Conservation (phyloP, 2,888 invertebrate genomes). For the Drosophila seclusa region DNA sequence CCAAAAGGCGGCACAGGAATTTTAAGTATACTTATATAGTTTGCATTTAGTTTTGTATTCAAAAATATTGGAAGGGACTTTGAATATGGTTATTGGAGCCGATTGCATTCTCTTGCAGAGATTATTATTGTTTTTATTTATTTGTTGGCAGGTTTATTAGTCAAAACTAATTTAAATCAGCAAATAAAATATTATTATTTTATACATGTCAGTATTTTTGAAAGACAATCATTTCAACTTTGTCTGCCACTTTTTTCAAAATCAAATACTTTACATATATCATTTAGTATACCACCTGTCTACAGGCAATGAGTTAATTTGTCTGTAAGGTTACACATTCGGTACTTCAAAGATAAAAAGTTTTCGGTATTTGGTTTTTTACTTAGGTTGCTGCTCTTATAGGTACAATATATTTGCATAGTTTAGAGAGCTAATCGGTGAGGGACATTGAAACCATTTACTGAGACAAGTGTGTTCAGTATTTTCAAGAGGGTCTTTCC, state of each 20-base stretch:
- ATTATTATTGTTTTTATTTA: neutral
- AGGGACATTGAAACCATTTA: constrained; percentile 67
- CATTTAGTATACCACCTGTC: neutral
- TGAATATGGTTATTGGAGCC: constrained; percentile 3
- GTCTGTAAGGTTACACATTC: constrained; percentile 4
- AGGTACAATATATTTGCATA: constrained; percentile 12
- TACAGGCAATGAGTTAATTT: too few species aligned
- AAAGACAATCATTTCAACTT: neutral
- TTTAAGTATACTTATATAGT: constrained; percentile 27
- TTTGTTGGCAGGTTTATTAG: neutral
- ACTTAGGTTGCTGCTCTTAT: neutral
- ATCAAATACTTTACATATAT: neutral
- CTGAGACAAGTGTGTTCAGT: constrained; percentile 39
- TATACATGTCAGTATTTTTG: neutral
- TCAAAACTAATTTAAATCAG: neutral
- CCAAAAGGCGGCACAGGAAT: constrained; percentile 60
- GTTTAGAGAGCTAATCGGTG: constrained; percentile 40
- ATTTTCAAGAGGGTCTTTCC: constrained; percentile 34
- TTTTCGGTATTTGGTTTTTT: neutral
- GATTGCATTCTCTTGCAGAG: constrained; percentile 1
- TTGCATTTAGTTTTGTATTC: constrained; percentile 28
- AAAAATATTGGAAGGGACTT: constrained; percentile 52
- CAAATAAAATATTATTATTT: neutral
- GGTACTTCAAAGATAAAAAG: neutral
- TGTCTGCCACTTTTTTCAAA: neutral